Conservation (phyloP, 2,113 vertebrate genomes). For the Jaculus jaculus region DNA sequence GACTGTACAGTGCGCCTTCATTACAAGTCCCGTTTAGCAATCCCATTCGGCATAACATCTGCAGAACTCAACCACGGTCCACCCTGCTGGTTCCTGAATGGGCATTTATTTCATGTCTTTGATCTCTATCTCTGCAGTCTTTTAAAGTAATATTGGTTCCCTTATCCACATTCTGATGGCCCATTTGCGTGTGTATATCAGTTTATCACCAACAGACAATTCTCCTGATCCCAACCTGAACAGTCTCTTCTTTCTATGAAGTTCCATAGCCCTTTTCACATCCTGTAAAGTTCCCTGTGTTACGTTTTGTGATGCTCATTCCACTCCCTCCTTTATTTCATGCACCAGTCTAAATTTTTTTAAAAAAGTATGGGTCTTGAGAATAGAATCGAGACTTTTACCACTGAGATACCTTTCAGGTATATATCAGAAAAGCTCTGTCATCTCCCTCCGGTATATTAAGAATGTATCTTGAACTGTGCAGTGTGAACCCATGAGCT, state of each 20-base stretch:
- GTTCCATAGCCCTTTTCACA: not conserved
- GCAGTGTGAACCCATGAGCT: not conserved
- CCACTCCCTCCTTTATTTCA: not conserved
- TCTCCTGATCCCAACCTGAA: not conserved
- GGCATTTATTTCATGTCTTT: not conserved
- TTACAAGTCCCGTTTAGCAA: not conserved
- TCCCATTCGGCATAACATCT: too few species aligned
- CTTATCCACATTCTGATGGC: not conserved
- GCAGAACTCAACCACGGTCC: not conserved
- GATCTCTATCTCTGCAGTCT: not conserved
- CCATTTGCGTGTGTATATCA: not conserved
- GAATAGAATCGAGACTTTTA: not conserved
- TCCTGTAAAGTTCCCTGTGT: constrained; percentile 25
- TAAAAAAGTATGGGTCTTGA: not conserved
- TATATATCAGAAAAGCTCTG: not conserved
- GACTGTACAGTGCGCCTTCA: not conserved
- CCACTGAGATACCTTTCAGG: not conserved
- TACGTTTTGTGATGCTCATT: not conserved
- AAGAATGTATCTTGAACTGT: not conserved
- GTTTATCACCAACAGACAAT: not conserved
- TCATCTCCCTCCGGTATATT: not conserved
- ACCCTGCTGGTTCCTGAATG: not conserved
- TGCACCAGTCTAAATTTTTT: not conserved
- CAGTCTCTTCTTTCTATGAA: not conserved
- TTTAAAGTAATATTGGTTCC: not conserved